Evolutionary conservation across 2,888 invertebrate species (phyloP).

Genomic region (Erynnis tages): DNA sequence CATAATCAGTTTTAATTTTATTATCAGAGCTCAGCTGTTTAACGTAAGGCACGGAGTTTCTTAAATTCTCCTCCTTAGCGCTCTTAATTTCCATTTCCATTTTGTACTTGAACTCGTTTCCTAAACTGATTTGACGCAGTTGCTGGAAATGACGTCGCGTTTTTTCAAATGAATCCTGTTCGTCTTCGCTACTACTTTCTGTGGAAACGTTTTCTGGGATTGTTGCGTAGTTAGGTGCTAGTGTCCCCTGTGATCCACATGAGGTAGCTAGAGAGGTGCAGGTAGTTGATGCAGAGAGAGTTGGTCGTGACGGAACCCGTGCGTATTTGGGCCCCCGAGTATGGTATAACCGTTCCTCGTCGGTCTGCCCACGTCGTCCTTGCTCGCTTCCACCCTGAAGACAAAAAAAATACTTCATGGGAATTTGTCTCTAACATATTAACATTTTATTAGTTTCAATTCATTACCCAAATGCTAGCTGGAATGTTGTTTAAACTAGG

Average conservation of each 20-base stretch:
- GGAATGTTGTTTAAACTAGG: constrained; percentile 35
- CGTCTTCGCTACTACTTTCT: constrained; percentile 77
- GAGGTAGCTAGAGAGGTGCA: constrained; percentile 82
- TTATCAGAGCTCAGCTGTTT: constrained; percentile 82
- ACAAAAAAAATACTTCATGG: constrained; percentile 19
- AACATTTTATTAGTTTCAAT: not conserved
- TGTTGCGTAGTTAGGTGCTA: constrained; percentile 68
- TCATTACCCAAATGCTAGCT: constrained; percentile 13
- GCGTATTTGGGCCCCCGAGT: constrained; percentile 72
- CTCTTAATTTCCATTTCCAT: constrained; percentile 85
- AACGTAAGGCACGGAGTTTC: constrained; percentile 82
- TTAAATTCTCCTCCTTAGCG: constrained; percentile 82
- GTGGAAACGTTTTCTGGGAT: constrained; percentile 69
- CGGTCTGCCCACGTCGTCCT: constrained; percentile 64
- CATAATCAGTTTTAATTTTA: constrained; percentile 75
- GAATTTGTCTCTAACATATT: not conserved
- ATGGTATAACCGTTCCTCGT: constrained; percentile 70
- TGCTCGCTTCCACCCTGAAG: constrained; percentile 73
- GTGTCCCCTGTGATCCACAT: constrained; percentile 72
- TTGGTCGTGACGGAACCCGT: constrained; percentile 72
- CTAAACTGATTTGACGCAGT: constrained; percentile 82
- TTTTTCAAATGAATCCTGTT: constrained; percentile 78
- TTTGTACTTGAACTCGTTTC: constrained; percentile 83
- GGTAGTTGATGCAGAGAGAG: constrained; percentile 82
- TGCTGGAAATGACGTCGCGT: constrained; percentile 83